These are phyloP conservation scores for Lerema accius DNA, from an alignment of 1,140 invertebrate species.

Conservation along the genomic window DNA sequence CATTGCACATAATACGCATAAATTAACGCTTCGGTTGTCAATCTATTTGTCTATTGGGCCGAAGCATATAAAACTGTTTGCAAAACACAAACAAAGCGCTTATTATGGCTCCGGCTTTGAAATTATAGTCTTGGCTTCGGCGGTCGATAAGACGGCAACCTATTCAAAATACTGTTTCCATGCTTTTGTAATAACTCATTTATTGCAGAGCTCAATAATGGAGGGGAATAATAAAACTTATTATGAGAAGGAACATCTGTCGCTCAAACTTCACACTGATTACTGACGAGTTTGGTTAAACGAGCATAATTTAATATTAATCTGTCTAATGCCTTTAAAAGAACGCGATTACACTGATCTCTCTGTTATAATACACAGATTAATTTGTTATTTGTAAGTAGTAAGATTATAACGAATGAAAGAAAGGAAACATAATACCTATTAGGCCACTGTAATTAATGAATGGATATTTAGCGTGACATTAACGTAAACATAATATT, in stretches of 20 bases:
- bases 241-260: conserved; percentile 34
- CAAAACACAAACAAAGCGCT: conserved; percentile 4
- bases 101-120: not conserved
- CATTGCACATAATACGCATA: too few relatives aligned
- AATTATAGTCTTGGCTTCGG: conserved; percentile 10
- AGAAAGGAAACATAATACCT: too few relatives aligned
- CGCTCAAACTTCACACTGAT: conserved; percentile 20
- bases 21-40: too few relatives aligned
- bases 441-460: too few relatives aligned
- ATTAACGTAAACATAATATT: too few relatives aligned
- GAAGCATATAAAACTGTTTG: conserved; percentile 9
- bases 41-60: too few relatives aligned
- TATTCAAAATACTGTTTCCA: conserved; percentile 25
- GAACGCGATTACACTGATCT: not conserved
- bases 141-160: conserved; percentile 15
- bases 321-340: not conserved
- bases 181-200: conserved; percentile 27
- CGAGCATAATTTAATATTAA: conserved; percentile 13
- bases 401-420: too few relatives aligned
- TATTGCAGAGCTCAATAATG: conserved; percentile 29
- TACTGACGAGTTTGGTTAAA: conserved; percentile 23
- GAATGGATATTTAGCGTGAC: too few relatives aligned
- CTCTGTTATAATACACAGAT: not conserved
- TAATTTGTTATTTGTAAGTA: too few relatives aligned
- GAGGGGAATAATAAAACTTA: conserved; percentile 33